A percentile compares a stretch with the other conserved stretches of the same genome.
phyloP scores from a whole-genome alignment of 2,797 vertebrate genomes.

The Staurois parvus region DNA sequence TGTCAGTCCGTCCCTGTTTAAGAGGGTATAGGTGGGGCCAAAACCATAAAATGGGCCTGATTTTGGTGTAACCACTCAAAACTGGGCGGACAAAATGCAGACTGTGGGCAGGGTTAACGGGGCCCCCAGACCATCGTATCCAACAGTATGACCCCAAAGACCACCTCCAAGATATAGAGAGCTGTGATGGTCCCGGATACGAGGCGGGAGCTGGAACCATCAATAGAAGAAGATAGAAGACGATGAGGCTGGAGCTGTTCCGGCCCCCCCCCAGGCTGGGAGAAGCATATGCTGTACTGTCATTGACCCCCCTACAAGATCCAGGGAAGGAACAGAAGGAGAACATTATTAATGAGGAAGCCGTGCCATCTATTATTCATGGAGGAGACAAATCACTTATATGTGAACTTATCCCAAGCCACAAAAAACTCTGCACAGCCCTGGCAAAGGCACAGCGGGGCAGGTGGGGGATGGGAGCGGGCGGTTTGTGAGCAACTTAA shows the following conservation, averaged over 20 bases:
- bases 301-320: constrained; percentile 17
- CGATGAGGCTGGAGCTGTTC: neutral
- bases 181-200: too few species aligned
- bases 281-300: constrained; percentile 34
- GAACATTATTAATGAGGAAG: constrained; percentile 35
- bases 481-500: too few species aligned
- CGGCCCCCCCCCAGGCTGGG: neutral
- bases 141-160: too few species aligned
- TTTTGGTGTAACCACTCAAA: too few species aligned
- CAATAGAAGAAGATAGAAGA: neutral
- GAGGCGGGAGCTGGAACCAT: neutral
- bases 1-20: too few species aligned
- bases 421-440: neutral
- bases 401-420: constrained; percentile 5
- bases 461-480: too few species aligned
- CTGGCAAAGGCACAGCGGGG: neutral
- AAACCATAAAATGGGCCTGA: too few species aligned
- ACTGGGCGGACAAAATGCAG: too few species aligned
- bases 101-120: too few species aligned
- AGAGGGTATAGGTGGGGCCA: too few species aligned
- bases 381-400: constrained; percentile 29
- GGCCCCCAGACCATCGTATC: too few species aligned
- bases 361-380: constrained; percentile 42
- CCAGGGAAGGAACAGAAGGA: constrained; percentile 48
- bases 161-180: too few species aligned